Evolutionary conservation across 2,888 invertebrate species (phyloP), one percentile per base, ranked within the genome.

Genomic region (Anoncus sp.): DNA sequence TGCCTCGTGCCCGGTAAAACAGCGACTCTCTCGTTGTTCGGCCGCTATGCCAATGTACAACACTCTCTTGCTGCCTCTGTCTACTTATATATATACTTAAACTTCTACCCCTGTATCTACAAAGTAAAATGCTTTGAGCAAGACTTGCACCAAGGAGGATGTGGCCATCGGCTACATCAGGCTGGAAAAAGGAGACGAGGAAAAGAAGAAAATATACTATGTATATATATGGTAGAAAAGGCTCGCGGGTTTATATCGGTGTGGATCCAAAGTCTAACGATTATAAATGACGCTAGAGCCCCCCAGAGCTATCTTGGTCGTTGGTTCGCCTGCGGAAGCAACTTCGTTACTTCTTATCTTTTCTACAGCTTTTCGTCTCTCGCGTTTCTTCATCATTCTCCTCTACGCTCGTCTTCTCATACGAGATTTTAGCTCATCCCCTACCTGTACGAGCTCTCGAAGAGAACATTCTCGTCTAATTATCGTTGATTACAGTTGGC

Each of bases 221-320:
- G 16, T 16, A 16, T 53, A 24, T 40, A 24, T 65, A 72, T 20
- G 53, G 57, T 31, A 65, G 67, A 79, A 60, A 63, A 77, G 70
- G 62, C 76, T 74, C 18, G 55, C 69, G 67, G 75, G 75, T 79
- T 81, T 80, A 75, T 79, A 81, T 79, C 74, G 51, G 69, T 67
- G 75, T 74, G 79, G 76, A 82, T 71, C 79, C 78, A 70, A 79
- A 76, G 62, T 78, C 73, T 84, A 83, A 84, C 80, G 82, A 83
- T 82, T 83, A 82, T 80, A 83, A 83, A 84, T 82, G 82, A 71
- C 60, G 74, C 66, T 57, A 38, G 59, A 18, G 22, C 69, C 18
- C 27, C 35, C 27, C n/a, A 16, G 40, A 49, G 51, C 63, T 59
- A 66, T 51, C 53, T 55, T 20, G 65, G 51, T 31, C 16, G 27